Conservation (phyloP, 2,113 vertebrate species). For the Lophochroa leadbeateri region DNA sequence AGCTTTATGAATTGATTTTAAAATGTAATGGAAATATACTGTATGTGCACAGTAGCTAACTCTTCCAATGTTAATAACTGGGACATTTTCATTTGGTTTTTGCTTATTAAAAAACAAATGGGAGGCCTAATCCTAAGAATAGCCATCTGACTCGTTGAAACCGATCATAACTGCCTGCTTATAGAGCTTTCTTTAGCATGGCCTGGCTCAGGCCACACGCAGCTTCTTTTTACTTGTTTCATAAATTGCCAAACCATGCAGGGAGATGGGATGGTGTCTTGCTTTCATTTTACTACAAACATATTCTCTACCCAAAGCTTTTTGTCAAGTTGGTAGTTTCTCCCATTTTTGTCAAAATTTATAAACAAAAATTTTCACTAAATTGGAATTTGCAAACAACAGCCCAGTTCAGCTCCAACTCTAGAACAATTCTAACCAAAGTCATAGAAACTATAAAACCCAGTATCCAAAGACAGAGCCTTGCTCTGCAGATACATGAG, state of each 20-base stretch:
- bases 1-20: constrained; percentile 61
- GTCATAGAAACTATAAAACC: neutral
- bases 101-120: constrained; percentile 49
- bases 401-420: neutral
- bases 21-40: constrained; percentile 60
- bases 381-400: neutral
- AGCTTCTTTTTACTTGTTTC: constrained; percentile 31
- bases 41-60: constrained; percentile 60
- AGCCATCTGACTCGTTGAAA: constrained; percentile 47
- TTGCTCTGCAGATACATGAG: neutral
- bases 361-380: neutral
- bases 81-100: constrained; percentile 36
- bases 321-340: constrained; percentile 23
- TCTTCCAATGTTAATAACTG: constrained; percentile 43
- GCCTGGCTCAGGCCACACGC: constrained; percentile 21
- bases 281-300: constrained; percentile 33
- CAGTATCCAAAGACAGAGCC: neutral
- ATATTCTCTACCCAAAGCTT: neutral
- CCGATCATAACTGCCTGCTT: neutral
- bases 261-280: constrained; percentile 7
- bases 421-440: neutral
- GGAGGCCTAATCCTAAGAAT: constrained; percentile 22
- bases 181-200: constrained; percentile 2
- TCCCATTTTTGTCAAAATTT: neutral
- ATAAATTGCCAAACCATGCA: constrained; percentile 15